Evolutionary conservation across 2,113 vertebrate species (phyloP), one percentile per base, ranked within the genome.

Genomic region (Burhinus oedicnemus): DNA sequence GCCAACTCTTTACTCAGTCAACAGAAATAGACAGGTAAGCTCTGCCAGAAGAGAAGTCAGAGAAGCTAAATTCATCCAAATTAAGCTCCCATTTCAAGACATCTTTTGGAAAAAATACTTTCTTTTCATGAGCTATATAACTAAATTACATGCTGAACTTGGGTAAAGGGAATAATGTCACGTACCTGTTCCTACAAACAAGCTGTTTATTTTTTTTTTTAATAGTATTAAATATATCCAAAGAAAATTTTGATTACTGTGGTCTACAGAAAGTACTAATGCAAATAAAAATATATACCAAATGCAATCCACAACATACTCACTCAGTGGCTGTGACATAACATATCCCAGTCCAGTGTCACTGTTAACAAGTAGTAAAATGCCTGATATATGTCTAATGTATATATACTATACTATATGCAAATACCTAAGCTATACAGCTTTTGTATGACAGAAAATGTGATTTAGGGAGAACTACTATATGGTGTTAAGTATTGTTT

Each of bases 1-100:
- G 78, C 52, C 62, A 61, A 54, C 23, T 93, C 58, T 81, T 78
- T n/a, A 85, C 30, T 72, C 36, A 89, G 72, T 60, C 84, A 87
- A 79, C 40, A 91, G 52, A 94, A 95, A 91, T 2, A 87, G 60
- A 65, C 25, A 83, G 64, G 78, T 47, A 93, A 83, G 40, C 25
- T 85, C 58, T 80, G 94, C 70, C 87, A 96, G 44, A 96, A 87
- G 70, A 84, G 18, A 87, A 94, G 66, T 52, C 74, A 95, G 70
- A 95, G 36, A 91, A 96, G 30, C 25, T 69, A 85, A 79, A 94
- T 83, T 90, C 30, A 85, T 69, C 21, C 17, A 79, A 90, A 96
- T 87, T 69, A 83, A 64, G 25, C 12, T 87, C 29, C 40, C 0
- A 0, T 23, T 87, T 29, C 74, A 90, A 87, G 54, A 34, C n/a